phyloP scores from a whole-genome alignment of 2,113 vertebrate genomes.

The Hyperopisus bebe region DNA sequence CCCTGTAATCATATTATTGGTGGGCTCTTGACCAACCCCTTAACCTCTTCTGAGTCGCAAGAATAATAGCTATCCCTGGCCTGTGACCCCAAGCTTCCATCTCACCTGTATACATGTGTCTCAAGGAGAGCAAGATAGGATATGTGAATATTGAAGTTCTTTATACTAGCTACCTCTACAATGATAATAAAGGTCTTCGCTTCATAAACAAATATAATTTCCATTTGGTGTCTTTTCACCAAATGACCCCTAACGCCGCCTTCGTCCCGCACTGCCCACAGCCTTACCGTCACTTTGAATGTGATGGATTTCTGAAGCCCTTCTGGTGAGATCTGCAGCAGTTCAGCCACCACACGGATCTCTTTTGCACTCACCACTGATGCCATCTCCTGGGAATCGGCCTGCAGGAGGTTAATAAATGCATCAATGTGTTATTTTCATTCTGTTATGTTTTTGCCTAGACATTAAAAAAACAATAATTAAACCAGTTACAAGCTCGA shows the following conservation, averaged over 20 bases:
- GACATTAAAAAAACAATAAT: not conserved
- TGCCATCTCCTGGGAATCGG: slow-evolving; percentile 80
- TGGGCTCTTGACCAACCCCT: not conserved
- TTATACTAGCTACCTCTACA: not conserved
- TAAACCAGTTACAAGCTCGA: not conserved
- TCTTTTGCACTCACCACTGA: slow-evolving; percentile 82
- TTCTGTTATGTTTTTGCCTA: not conserved
- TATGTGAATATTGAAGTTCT: not conserved
- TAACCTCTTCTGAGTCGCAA: not conserved
- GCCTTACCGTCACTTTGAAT: slow-evolving; percentile 86
- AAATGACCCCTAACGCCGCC: not conserved
- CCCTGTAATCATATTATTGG: not conserved
- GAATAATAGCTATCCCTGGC: not conserved
- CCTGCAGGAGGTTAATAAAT: slow-evolving; percentile 50
- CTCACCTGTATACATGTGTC: not conserved
- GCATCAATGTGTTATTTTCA: not conserved
- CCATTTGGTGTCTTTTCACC: not conserved
- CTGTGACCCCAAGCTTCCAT: not conserved
- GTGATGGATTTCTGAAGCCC: slow-evolving; percentile 88
- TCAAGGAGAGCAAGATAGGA: not conserved
- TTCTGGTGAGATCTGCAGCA: slow-evolving; percentile 90
- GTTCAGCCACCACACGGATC: slow-evolving; percentile 83
- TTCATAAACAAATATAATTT: not conserved
- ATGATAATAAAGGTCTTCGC: not conserved
- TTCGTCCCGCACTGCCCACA: not conserved